These are phyloP conservation scores for Corythornis madagascariensis DNA, from an alignment of 2,113 vertebrate genomes.

Conservation along the genomic window DNA sequence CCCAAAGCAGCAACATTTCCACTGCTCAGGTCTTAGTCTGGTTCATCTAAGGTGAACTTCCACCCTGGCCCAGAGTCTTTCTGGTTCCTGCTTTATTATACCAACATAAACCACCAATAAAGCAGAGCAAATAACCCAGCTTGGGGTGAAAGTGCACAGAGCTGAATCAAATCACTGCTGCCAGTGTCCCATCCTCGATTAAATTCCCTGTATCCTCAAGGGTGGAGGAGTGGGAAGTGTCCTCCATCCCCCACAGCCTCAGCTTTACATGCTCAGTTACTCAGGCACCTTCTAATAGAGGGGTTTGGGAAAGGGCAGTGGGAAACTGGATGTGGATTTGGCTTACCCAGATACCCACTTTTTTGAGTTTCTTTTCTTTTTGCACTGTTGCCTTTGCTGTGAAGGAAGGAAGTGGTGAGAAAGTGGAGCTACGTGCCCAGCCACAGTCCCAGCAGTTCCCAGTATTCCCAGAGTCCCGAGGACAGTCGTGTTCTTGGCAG, in stretches of 20 bases:
- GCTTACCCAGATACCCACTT: neutral
- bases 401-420: constrained; percentile 48
- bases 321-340: neutral
- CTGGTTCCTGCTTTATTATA: neutral
- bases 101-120: neutral
- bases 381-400: neutral
- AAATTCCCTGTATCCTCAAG: neutral
- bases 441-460: neutral
- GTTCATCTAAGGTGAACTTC: neutral
- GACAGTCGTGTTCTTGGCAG: neutral
- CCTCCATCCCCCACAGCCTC: neutral
- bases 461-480: neutral
- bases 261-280: neutral
- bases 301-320: neutral
- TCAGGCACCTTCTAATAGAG: neutral
- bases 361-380: neutral
- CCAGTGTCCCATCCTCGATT: fast-evolving
- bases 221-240: neutral
- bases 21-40: neutral
- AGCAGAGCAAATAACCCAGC: neutral
- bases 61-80: neutral
- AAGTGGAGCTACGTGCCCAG: neutral
- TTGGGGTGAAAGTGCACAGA: neutral
- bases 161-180: neutral
- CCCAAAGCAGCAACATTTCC: neutral